phyloP scores from a whole-genome alignment of 2,113 vertebrate genomes.

The Zosterops hypoxanthus region DNA sequence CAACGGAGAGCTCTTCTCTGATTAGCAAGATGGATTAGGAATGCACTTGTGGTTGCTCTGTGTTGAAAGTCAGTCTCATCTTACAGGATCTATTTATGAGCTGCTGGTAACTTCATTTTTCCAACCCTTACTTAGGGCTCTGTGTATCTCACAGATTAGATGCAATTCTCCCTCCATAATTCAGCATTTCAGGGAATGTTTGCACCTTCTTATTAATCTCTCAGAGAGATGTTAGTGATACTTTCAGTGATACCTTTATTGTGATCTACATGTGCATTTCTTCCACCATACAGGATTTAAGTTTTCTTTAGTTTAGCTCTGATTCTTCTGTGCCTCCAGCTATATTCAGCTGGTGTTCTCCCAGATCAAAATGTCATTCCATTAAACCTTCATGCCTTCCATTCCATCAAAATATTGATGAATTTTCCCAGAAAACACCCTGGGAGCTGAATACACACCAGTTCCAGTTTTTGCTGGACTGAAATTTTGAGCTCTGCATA shows the following conservation, averaged over 20 bases:
- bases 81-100: neutral
- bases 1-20: neutral
- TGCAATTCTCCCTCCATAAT: neutral
- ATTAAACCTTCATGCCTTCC: constrained; percentile 60
- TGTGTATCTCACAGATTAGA: neutral
- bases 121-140: neutral
- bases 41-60: neutral
- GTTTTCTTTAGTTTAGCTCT: constrained; percentile 1
- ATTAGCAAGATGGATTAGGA: neutral
- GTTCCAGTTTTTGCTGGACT: neutral
- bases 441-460: constrained; percentile 21
- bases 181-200: neutral
- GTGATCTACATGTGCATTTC: neutral
- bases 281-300: neutral
- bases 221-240: neutral
- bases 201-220: neutral
- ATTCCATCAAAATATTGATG: constrained; percentile 61
- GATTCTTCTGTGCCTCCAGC: constrained; percentile 19
- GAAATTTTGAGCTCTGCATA: constrained; percentile 52
- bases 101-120: neutral
- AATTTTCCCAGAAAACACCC: constrained; percentile 34
- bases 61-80: neutral
- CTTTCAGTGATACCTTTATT: neutral
- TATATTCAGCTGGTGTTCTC: neutral
- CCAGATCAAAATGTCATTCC: constrained; percentile 45